A percentile compares a stretch with the other conserved stretches of the same genome.
phyloP scores from a whole-genome alignment of 2,113 vertebrate genomes.

The Seriola rivoliana region DNA sequence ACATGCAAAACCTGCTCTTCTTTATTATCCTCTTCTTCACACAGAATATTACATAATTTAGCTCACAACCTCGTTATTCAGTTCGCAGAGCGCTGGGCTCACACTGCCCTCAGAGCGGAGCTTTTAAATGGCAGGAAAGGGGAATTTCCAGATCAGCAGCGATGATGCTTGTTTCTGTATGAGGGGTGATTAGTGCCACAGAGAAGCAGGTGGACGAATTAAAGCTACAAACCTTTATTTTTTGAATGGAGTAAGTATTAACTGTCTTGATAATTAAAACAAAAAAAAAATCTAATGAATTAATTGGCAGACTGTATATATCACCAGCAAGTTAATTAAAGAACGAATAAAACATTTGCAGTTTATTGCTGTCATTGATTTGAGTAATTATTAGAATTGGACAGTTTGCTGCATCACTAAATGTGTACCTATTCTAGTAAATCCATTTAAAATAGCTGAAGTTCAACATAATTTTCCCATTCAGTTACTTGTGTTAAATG shows the following conservation, averaged over 20 bases:
- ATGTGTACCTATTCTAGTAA: not conserved
- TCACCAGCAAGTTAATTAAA: not conserved
- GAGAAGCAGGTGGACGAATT: constrained; percentile 7
- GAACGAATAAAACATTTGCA: too few species aligned
- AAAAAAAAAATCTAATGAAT: not conserved
- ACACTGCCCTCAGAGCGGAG: constrained; percentile 21
- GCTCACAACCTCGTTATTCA: not conserved
- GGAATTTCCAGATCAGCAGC: constrained; percentile 58
- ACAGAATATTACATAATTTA: constrained; percentile 36
- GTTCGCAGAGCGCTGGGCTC: not conserved
- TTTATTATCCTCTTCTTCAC: not conserved
- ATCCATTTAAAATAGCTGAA: not conserved
- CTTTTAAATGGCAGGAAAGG: constrained; percentile 63
- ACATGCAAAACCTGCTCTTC: constrained; percentile 30
- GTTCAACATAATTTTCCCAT: too few species aligned
- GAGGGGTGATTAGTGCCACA: constrained; percentile 46
- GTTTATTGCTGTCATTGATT: too few species aligned
- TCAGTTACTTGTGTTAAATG: too few species aligned
- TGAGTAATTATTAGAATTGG: too few species aligned
- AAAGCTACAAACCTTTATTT: constrained; percentile 1
- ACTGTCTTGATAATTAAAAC: too few species aligned
- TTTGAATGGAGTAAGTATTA: too few species aligned
- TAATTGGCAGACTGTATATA: not conserved
- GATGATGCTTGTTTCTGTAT: constrained; percentile 53
- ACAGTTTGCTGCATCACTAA: too few species aligned